Percentiles rank a stretch among this genome's conserved stretches.
These are phyloP conservation scores for Lepeophtheirus nordmannii DNA, from an alignment of 2,888 invertebrate species.

Conservation along the genomic window DNA sequence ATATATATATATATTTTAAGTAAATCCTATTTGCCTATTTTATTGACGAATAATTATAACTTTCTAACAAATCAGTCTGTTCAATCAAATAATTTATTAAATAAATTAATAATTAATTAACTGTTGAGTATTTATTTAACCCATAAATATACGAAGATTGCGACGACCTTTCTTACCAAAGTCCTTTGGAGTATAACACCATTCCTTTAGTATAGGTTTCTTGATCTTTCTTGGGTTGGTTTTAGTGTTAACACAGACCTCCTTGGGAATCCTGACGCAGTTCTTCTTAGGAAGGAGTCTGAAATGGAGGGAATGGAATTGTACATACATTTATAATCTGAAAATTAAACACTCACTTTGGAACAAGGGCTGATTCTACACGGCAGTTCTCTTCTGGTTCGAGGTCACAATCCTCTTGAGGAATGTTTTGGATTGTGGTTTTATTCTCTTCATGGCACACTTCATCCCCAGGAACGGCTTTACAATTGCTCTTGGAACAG, in stretches of 20 bases:
- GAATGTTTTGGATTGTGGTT: not conserved
- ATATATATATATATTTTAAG: no score
- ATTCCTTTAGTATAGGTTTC: not conserved
- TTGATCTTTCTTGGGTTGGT: not conserved
- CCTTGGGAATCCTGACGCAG: slow-evolving; percentile 19
- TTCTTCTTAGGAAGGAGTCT: not conserved
- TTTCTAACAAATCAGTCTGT: no score
- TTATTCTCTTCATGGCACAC: not conserved
- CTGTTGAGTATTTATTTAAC: no score
- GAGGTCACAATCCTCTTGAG: slow-evolving; percentile 3
- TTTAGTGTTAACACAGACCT: slow-evolving; percentile 1
- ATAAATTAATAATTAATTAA: no score
- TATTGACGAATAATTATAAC: no score
- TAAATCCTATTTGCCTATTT: no score
- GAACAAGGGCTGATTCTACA: not conserved
- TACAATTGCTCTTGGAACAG: not conserved
- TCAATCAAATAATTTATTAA: no score
- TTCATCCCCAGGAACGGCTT: not conserved
- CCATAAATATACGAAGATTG: no score
- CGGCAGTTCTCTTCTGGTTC: not conserved
- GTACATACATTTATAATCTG: no score
- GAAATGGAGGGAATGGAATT: no score
- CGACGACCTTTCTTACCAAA: not conserved
- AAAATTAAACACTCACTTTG: not conserved
- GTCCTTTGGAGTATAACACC: not conserved